Conservation (phyloP, 1,140 invertebrate genomes). For the Saccostrea glomerata region DNA sequence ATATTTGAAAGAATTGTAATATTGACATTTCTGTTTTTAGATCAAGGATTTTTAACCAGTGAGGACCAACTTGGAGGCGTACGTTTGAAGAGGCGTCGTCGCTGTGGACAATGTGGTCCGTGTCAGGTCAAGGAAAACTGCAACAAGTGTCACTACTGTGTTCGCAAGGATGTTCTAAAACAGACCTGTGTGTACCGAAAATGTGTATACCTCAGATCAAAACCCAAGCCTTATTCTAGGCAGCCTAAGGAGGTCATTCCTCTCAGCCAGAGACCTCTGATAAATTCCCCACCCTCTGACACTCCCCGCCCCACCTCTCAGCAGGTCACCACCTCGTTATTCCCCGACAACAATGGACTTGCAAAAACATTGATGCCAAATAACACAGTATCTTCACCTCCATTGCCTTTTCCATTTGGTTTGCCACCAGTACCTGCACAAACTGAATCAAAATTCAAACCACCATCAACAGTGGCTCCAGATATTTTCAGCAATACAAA, state of each 20-base stretch:
- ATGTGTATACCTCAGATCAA: slow-evolving; percentile 74
- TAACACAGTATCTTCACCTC: slow-evolving; percentile 15
- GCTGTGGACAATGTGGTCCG: slow-evolving; percentile 75
- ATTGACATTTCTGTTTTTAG: slow-evolving; percentile 2
- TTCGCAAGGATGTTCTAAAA: slow-evolving; percentile 73
- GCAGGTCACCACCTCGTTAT: background rate
- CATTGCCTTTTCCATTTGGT: slow-evolving; percentile 44
- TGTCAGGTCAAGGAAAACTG: slow-evolving; percentile 75
- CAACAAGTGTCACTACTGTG: slow-evolving; percentile 73
- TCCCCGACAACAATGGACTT: slow-evolving; percentile 39
- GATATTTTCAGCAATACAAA: background rate
- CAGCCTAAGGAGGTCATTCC: slow-evolving; percentile 40
- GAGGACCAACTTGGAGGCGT: slow-evolving; percentile 62
- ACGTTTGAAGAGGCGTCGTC: slow-evolving; percentile 69
- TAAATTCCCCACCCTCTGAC: slow-evolving; percentile 19
- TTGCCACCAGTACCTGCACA: slow-evolving; percentile 45
- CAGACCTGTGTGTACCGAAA: slow-evolving; percentile 76
- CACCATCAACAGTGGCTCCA: background rate
- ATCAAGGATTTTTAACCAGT: slow-evolving; percentile 42
- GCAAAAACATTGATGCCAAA: slow-evolving; percentile 51
- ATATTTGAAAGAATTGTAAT: too few relatives aligned
- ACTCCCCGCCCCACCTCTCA: background rate
- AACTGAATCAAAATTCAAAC: slow-evolving; percentile 38
- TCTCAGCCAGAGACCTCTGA: background rate
- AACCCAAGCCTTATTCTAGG: slow-evolving; percentile 69